A percentile compares a stretch with the other conserved stretches of the same genome.
These are phyloP conservation scores for Caiman crocodilus DNA, from an alignment of 2,797 vertebrate species.

Conservation along the genomic window DNA sequence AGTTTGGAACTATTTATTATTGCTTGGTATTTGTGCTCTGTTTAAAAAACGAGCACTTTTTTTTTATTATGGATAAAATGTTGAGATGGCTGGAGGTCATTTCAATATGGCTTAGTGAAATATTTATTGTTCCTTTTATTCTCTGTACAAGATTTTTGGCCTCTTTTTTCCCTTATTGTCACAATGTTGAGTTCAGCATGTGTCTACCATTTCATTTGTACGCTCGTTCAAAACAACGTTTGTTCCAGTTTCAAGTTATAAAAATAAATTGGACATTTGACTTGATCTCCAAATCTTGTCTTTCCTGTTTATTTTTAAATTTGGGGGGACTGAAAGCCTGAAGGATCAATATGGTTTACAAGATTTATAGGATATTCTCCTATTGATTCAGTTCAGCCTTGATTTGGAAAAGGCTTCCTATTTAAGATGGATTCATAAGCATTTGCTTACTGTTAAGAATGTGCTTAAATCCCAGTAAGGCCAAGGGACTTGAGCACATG, in stretches of 20 bases:
- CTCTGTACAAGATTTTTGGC: conserved; percentile 88
- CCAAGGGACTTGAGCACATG: not conserved
- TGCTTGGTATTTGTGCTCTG: conserved; percentile 88
- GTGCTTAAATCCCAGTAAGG: not conserved
- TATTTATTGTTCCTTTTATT: conserved; percentile 90
- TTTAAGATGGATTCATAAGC: not conserved
- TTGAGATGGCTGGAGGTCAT: conserved; percentile 88
- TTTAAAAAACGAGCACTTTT: conserved; percentile 84
- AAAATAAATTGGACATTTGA: conserved; percentile 91
- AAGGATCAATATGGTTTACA: not conserved
- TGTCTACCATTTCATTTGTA: conserved; percentile 91
- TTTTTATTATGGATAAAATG: conserved; percentile 88
- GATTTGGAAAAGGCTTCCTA: not conserved
- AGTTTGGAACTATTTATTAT: conserved; percentile 92
- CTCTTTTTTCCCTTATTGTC: conserved; percentile 85
- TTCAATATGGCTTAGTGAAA: conserved; percentile 88
- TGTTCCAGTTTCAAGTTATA: conserved; percentile 90
- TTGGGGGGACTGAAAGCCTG: conserved; percentile 4
- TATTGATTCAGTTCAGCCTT: not conserved
- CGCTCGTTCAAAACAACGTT: conserved; percentile 88
- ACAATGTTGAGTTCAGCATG: conserved; percentile 89
- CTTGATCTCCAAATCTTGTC: conserved; percentile 87
- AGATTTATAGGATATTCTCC: not conserved
- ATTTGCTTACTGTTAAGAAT: conserved; percentile 3
- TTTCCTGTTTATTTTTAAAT: conserved; percentile 79